Evolutionary conservation across 2,888 invertebrate genomes (phyloP), one percentile per base, ranked within the genome.

Genomic region (Dasysyrphus albostriatus): DNA sequence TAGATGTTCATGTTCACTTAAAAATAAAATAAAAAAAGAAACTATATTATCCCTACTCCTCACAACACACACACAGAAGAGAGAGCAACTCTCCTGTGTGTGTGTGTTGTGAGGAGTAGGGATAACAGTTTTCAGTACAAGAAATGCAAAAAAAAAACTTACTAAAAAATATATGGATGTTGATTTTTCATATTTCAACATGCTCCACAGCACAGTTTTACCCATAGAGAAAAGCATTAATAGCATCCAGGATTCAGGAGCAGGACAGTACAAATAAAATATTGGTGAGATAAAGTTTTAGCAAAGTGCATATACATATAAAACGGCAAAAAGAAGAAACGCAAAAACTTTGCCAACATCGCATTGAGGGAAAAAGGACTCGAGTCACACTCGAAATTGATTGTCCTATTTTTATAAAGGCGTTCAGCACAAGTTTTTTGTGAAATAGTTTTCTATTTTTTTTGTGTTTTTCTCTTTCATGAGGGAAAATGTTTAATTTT

Each of bases 351-450:
- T 63, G 34, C 70, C 69, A 70, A 14, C 65, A 34, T 74, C 19
- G 47, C 65, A 65, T 19, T 56, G n/a, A 39, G 29, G 19, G 29
- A 67, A 69, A 37, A 61, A 70, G 63, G 69, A 82, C 80, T 76
- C 65, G 37, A 84, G 65, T 80, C 67, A 72, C 76, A 81, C 80
- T 84, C 81, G 44, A 73, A 84, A 84, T 81, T 84, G 81, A 84
- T 84, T 84, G 81, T 81, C 32, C 84, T 67, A 81, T 76, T 84
- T 84, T 81, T 67, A 67, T 29, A 16, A 65, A 84, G 42, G 65
- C 65, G 58, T 70, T 80, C 49, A 39, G 63, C 16, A 59, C 37
- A 69, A 75, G 51, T 24, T 24, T 83, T 70, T 70, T 44, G 10
- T 70, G 49, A 24, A 32, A 42, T 58, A 29, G 34, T 34, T 67